Base-by-base conservation (phyloP, 1,140 invertebrate species). In the Dolichoris vasculosae region DNA sequence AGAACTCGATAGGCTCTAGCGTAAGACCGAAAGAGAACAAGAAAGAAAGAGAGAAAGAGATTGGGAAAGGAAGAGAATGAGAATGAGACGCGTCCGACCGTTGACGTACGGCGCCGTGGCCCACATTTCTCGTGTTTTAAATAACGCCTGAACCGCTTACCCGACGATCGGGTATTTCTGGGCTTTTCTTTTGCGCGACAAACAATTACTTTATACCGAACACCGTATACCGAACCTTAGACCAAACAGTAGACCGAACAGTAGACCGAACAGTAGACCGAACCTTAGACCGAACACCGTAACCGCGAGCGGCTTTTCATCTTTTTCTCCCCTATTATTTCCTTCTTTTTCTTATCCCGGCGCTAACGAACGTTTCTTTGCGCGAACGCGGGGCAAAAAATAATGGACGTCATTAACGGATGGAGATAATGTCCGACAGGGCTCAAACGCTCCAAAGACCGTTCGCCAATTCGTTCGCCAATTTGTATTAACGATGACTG, bases 111-210 rank as follows among this genome's bases (percentile, higher is more conserved):
- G 48, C 51, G 48, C 59, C 79, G 86, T 89, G 90, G 90, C 90
- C 90, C 84, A 91, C 87, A 90, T 92, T 89, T 89, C 73, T 76
- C 59, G 35, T 48, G 87, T 89, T 89, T 91, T 90, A 91, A 91
- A 90, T 90, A 90, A 90, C 87, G 82, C 73, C 55, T 51, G 73
- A 78, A n/a, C 55, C 51, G 38, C 48, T 78, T 51, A 20, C 17
- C 32, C 55, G 63, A 26, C 79, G 59, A 43, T 46, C 59, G 0
- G 35, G 23, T 40, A 30, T 75, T 40, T 17, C 43, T 35, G 40
- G 1, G 51, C 51, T 46, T 43, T 40, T 15, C 80, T 55, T 76
- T n/a, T 20, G 67, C 63, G 30, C n/a, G 43, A 51, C 35, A n/a
- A 69, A 82, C 63, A 71, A 82, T 69, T 40, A 35, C 55, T 40